Evolutionary conservation across 2,888 invertebrate genomes (phyloP).

Genomic region (Alsophila aescularia): DNA sequence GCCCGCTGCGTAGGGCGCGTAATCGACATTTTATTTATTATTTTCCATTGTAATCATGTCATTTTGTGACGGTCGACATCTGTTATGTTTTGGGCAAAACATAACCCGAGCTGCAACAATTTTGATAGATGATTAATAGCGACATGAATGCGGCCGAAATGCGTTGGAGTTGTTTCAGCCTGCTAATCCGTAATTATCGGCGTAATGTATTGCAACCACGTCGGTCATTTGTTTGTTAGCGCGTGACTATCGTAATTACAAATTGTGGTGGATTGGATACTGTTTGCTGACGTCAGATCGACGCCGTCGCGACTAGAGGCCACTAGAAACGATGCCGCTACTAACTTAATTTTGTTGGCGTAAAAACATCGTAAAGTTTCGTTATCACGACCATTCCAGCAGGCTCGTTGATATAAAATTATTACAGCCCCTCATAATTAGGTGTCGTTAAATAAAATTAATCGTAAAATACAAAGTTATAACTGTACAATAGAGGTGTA

Average conservation of each 20-base stretch:
- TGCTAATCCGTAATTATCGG: constrained; percentile 66
- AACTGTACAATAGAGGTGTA: constrained; percentile 41
- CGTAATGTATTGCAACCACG: constrained; percentile 58
- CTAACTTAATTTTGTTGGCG: constrained; percentile 29
- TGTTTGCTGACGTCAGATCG: constrained; percentile 35
- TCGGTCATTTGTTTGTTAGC: constrained; percentile 59
- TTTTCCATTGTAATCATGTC: constrained; percentile 37
- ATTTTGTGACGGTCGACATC: constrained; percentile 25
- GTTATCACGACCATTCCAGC: constrained; percentile 35
- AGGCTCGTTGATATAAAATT: constrained; percentile 38
- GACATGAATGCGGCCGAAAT: constrained; percentile 58
- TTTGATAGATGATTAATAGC: constrained; percentile 57
- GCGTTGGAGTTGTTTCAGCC: constrained; percentile 59
- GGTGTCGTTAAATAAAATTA: constrained; percentile 43
- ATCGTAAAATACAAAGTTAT: constrained; percentile 40
- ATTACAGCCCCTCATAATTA: constrained; percentile 34
- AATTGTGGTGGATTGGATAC: constrained; percentile 54
- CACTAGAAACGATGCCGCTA: background rate
- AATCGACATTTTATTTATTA: constrained; percentile 57
- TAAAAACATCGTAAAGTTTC: constrained; percentile 37
- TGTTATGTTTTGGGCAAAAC: constrained; percentile 47
- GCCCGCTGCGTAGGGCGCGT: constrained; percentile 44
- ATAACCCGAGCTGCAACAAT: constrained; percentile 29
- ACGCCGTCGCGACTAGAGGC: background rate
- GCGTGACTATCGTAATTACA: constrained; percentile 60